phyloP scores from a whole-genome alignment of 1,140 invertebrate species.

The Zophobas atratus region DNA sequence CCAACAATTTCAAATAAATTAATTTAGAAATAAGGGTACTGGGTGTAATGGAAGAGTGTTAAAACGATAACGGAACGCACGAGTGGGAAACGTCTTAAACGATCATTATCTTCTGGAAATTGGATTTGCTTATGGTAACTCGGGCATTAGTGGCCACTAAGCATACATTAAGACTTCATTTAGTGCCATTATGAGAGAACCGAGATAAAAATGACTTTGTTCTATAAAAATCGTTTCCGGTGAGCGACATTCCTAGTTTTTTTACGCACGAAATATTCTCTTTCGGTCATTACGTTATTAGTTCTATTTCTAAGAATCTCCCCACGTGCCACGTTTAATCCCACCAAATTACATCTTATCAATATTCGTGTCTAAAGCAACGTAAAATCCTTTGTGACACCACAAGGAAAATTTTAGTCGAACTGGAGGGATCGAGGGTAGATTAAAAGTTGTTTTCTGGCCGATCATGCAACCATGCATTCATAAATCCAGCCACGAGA shows the following conservation, averaged over 20 bases:
- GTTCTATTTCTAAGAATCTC: no score
- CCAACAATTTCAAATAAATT: conserved; percentile 21
- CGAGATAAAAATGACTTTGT: neutral
- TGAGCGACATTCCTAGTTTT: no score
- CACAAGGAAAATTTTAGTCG: conserved; percentile 9
- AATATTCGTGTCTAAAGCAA: conserved; percentile 18
- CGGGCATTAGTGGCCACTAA: neutral
- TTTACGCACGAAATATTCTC: no score
- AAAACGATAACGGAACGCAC: no score
- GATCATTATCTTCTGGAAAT: neutral
- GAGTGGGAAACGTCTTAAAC: no score
- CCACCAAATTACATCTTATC: conserved; percentile 8
- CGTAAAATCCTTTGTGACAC: conserved; percentile 32
- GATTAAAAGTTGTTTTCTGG: conserved; percentile 11
- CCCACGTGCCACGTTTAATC: conserved; percentile 4
- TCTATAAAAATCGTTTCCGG: neutral
- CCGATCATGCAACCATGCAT: conserved; percentile 4
- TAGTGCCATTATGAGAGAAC: neutral
- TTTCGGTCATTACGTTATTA: no score
- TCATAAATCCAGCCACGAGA: no score
- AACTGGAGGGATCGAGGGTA: conserved; percentile 3
- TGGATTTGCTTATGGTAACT: neutral
- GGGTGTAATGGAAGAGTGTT: no score
- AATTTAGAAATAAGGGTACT: conserved; percentile 18
- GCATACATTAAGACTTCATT: neutral